phyloP scores from a whole-genome alignment of 2,113 vertebrate genomes.

The Lanius ludovicianus region DNA sequence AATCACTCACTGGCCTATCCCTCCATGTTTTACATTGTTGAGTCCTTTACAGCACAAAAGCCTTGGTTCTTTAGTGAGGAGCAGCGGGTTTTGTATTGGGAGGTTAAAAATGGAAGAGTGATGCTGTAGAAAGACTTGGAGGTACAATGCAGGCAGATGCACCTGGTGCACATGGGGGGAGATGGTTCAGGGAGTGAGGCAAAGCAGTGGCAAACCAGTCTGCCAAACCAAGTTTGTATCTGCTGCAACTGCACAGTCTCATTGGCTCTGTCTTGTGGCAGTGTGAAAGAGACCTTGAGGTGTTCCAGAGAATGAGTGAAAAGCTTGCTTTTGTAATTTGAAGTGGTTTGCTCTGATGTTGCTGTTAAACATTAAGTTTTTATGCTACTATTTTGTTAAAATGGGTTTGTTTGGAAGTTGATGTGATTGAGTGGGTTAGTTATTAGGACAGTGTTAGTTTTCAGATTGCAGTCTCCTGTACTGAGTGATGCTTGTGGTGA shows the following conservation, averaged over 20 bases:
- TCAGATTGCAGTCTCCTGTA: background rate
- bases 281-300: background rate
- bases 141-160: background rate
- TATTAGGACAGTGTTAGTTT: background rate
- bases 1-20: background rate
- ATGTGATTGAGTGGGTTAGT: background rate
- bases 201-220: background rate
- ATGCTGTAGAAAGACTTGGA: background rate
- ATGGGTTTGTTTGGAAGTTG: background rate
- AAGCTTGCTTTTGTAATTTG: background rate
- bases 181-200: background rate
- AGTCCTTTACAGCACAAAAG: background rate
- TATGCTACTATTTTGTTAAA: background rate
- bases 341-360: background rate
- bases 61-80: background rate
- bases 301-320: background rate
- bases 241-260: background rate
- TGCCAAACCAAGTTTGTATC: background rate
- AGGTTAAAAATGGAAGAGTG: background rate
- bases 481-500: background rate
- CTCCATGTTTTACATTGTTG: accelerated
- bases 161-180: accelerated
- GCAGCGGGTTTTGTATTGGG: background rate
- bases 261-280: background rate
- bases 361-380: background rate